Evolutionary conservation across 2,888 invertebrate genomes (phyloP).

Genomic region (Dolichomitus sp.): DNA sequence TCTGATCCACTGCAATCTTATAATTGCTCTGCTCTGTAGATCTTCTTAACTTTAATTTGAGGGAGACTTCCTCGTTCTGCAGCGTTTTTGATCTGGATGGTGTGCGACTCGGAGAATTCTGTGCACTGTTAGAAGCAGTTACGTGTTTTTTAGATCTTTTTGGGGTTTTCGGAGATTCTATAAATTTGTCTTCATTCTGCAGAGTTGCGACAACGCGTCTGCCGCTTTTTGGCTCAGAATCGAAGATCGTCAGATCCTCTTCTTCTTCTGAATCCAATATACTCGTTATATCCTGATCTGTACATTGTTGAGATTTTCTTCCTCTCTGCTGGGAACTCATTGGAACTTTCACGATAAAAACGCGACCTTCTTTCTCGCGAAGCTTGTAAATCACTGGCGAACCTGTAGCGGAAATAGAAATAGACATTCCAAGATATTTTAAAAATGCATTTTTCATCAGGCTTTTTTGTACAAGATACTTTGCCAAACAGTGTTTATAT

Average conservation of each 20-base stretch:
- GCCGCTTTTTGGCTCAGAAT: background rate
- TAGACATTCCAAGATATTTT: background rate
- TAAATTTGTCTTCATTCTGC: slow-evolving; percentile 1
- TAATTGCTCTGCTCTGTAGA: slow-evolving; percentile 78
- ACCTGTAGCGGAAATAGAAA: slow-evolving; percentile 54
- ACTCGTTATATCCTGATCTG: slow-evolving; percentile 50
- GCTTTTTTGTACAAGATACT: no score
- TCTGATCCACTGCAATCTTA: slow-evolving; percentile 71
- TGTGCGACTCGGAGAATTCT: background rate
- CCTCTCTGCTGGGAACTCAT: slow-evolving; percentile 53
- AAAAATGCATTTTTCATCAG: background rate
- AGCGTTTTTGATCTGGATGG: slow-evolving; percentile 22
- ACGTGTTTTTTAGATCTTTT: slow-evolving; percentile 9
- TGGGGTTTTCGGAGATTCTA: slow-evolving; percentile 1
- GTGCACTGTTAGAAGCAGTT: background rate
- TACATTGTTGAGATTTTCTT: slow-evolving; percentile 55
- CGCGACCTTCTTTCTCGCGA: slow-evolving; percentile 52
- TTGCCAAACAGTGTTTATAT: no score
- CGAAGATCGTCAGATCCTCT: slow-evolving; percentile 39
- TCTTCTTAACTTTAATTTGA: slow-evolving; percentile 73
- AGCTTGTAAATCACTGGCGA: slow-evolving; percentile 67
- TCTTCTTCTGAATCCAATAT: slow-evolving; percentile 58
- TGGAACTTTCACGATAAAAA: slow-evolving; percentile 65
- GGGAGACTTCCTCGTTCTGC: slow-evolving; percentile 42
- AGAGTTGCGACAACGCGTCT: background rate